A percentile compares a stretch with the other conserved stretches of the same genome.
Conservation (phyloP, 1,140 invertebrate species). For the Zaprionus ghesquierei region DNA sequence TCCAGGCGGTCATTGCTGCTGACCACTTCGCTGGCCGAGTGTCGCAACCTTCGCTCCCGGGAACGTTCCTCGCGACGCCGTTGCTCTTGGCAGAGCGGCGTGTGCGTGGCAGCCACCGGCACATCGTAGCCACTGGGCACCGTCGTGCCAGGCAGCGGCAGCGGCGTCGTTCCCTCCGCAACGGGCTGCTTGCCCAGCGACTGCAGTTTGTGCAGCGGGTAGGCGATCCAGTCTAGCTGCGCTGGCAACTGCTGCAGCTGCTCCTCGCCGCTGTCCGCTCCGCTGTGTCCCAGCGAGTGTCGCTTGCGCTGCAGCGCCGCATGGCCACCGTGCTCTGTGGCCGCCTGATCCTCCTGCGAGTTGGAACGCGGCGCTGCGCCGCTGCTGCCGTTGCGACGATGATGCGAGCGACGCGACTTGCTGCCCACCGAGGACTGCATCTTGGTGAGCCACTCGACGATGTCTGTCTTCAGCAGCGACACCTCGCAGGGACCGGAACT, state of each 20-base stretch:
- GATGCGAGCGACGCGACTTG: slow-evolving; percentile 58
- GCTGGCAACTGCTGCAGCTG: slow-evolving; percentile 43
- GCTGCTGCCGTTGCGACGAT: slow-evolving; percentile 78
- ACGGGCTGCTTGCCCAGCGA: slow-evolving; percentile 65
- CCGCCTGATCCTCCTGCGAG: slow-evolving; percentile 70
- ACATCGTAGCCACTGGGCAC: slow-evolving; percentile 68
- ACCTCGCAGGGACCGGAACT: slow-evolving; percentile 78
- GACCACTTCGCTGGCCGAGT: slow-evolving; percentile 76
- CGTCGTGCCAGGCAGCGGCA: background rate
- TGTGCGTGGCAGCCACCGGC: slow-evolving; percentile 53
- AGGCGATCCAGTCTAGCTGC: slow-evolving; percentile 79
- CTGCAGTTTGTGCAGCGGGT: slow-evolving; percentile 74
- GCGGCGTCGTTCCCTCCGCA: background rate
- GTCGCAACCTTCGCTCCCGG: slow-evolving; percentile 59
- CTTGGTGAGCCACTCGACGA: slow-evolving; percentile 82
- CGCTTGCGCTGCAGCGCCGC: slow-evolving; percentile 65
- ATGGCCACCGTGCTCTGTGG: slow-evolving; percentile 27
- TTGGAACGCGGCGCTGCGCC: slow-evolving; percentile 77
- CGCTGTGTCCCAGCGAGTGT: slow-evolving; percentile 77
- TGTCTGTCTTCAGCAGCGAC: slow-evolving; percentile 77
- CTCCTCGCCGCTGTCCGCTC: slow-evolving; percentile 60
- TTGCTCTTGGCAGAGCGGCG: slow-evolving; percentile 50
- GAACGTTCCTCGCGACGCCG: slow-evolving; percentile 57
- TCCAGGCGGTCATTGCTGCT: slow-evolving; percentile 59
- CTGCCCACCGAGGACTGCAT: slow-evolving; percentile 60